phyloP scores from a whole-genome alignment of 1,140 invertebrate genomes.

The Orius laevigatus region DNA sequence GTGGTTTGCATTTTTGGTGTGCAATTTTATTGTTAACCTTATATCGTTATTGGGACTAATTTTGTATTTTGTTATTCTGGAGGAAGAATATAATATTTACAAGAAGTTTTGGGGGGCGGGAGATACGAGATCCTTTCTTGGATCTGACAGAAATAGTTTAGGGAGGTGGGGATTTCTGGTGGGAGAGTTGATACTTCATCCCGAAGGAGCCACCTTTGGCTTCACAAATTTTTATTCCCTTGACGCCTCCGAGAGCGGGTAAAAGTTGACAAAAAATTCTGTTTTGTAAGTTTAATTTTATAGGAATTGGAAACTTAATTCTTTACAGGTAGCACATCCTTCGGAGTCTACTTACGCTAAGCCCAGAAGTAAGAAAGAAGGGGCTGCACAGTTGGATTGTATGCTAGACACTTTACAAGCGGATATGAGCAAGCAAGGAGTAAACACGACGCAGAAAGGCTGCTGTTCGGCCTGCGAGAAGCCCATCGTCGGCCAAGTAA shows the following conservation, averaged over 20 bases:
- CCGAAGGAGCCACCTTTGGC: too few species aligned
- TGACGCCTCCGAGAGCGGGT: too few species aligned
- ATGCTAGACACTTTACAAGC: slow-evolving; percentile 85
- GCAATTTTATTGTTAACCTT: too few species aligned
- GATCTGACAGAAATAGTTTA: slow-evolving; percentile 35
- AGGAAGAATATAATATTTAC: too few species aligned
- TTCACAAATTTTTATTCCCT: too few species aligned
- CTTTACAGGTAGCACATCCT: slow-evolving; percentile 29
- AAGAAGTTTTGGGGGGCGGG: too few species aligned
- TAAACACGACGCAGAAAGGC: slow-evolving; percentile 93
- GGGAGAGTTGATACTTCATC: background rate
- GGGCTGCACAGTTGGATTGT: slow-evolving; percentile 59
- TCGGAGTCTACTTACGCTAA: slow-evolving; percentile 57
- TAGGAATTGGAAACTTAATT: background rate
- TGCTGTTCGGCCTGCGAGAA: slow-evolving; percentile 96
- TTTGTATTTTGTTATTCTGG: too few species aligned
- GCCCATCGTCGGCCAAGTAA: slow-evolving; percentile 92
- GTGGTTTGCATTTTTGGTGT: too few species aligned
- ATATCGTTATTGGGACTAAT: too few species aligned
- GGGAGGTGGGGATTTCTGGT: background rate
- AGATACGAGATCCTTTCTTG: slow-evolving; percentile 30
- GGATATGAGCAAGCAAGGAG: slow-evolving; percentile 93
- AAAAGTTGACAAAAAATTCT: too few species aligned
- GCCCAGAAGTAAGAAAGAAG: slow-evolving; percentile 34
- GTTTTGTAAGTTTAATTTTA: too few species aligned